Conservation (phyloP, 2,797 vertebrate species). For the Sylvilagus floridanus region DNA sequence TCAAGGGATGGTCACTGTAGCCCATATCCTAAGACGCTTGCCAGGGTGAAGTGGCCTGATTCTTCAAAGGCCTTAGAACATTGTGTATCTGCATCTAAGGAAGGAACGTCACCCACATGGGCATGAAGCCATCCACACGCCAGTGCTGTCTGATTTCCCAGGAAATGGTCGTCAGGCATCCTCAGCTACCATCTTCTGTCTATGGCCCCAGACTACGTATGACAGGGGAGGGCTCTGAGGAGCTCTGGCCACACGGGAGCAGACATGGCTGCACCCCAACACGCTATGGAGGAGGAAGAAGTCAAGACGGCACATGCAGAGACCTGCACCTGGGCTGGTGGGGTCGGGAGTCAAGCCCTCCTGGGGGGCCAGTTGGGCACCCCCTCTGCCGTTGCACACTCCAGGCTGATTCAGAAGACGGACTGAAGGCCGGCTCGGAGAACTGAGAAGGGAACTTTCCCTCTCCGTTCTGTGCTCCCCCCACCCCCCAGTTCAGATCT, state of each 20-base stretch:
- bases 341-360: too few species aligned
- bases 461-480: neutral
- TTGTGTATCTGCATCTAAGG: too few species aligned
- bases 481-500: neutral
- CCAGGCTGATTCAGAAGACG: neutral
- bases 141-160: neutral
- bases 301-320: neutral
- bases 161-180: neutral
- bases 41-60: neutral
- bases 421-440: neutral
- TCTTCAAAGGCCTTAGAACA: neutral
- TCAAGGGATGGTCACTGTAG: neutral
- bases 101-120: neutral
- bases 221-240: neutral
- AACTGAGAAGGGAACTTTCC: neutral
- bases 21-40: neutral
- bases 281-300: neutral
- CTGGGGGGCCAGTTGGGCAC: neutral
- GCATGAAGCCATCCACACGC: neutral
- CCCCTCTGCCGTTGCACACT: neutral
- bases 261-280: neutral
- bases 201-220: neutral
- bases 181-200: neutral
- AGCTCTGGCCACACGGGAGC: neutral
- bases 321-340: neutral